Conservation (phyloP, 2,113 vertebrate genomes). For the Peromyscus maniculatus region DNA sequence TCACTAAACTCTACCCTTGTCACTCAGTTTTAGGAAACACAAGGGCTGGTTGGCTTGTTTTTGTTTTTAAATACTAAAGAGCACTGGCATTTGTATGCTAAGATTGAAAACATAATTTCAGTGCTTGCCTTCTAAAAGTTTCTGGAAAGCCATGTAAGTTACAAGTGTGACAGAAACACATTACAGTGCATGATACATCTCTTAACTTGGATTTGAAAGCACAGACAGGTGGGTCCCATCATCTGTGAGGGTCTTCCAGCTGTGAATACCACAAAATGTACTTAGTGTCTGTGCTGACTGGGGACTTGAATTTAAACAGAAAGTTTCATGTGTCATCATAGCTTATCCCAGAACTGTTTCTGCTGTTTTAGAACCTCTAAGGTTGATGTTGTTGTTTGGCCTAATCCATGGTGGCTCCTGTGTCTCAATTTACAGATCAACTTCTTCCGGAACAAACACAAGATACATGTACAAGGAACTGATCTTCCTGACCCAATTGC, state of each 20-base stretch:
- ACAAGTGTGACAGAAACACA: background rate
- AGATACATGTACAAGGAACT: constrained; percentile 93
- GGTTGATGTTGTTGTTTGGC: constrained; percentile 3
- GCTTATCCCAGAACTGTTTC: background rate
- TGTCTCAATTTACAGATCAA: constrained; percentile 90
- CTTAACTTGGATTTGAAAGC: background rate
- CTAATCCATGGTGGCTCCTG: background rate
- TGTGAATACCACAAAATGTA: background rate
- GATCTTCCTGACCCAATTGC: constrained; percentile 95
- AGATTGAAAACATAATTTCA: background rate
- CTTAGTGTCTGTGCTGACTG: background rate
- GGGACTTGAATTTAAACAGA: constrained; percentile 24
- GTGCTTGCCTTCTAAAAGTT: constrained; percentile 11
- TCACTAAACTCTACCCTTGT: background rate
- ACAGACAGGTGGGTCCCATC: background rate
- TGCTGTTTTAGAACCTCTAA: background rate
- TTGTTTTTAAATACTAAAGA: constrained; percentile 16
- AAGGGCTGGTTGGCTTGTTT: background rate
- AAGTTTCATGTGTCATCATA: background rate
- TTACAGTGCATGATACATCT: background rate
- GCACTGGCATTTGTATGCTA: background rate
- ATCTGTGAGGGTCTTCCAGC: constrained; percentile 2
- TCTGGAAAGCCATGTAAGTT: background rate
- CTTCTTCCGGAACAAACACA: constrained; percentile 91
- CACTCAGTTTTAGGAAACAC: constrained; percentile 34